Conservation (phyloP, 92 coral and sea anemone species). For the Blastomussa wellsi region DNA sequence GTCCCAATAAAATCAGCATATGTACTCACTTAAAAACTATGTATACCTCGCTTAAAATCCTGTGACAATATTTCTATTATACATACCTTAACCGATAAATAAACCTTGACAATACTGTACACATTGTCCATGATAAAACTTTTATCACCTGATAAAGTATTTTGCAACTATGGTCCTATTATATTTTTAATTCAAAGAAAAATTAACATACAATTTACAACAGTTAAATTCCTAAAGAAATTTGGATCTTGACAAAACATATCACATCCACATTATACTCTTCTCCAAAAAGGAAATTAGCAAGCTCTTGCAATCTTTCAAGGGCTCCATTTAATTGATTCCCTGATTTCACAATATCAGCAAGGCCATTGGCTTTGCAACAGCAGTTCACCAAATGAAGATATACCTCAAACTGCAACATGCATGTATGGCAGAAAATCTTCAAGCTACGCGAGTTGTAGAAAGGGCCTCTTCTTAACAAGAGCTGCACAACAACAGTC, state of each 20-base stretch:
- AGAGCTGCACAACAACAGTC: neutral
- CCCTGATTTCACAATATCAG: neutral
- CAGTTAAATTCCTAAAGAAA: neutral
- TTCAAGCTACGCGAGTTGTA: neutral
- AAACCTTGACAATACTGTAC: neutral
- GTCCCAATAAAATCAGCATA: neutral
- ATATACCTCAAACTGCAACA: neutral
- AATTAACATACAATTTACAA: neutral
- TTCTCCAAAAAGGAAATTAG: constrained; percentile 21
- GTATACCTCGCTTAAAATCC: neutral
- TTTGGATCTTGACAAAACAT: neutral
- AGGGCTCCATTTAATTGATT: neutral
- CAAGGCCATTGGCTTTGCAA: neutral
- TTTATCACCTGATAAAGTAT: neutral
- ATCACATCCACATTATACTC: neutral
- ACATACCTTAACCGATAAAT: neutral
- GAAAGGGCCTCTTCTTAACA: neutral
- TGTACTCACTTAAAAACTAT: neutral
- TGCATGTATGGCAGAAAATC: neutral
- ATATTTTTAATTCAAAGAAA: neutral
- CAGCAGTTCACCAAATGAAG: neutral
- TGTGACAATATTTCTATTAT: neutral
- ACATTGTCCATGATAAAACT: constrained; percentile 5
- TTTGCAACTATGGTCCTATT: neutral
- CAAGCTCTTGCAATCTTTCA: neutral